Evolutionary conservation across 2,888 invertebrate genomes (phyloP).

Genomic region (Clistopyga incitator): DNA sequence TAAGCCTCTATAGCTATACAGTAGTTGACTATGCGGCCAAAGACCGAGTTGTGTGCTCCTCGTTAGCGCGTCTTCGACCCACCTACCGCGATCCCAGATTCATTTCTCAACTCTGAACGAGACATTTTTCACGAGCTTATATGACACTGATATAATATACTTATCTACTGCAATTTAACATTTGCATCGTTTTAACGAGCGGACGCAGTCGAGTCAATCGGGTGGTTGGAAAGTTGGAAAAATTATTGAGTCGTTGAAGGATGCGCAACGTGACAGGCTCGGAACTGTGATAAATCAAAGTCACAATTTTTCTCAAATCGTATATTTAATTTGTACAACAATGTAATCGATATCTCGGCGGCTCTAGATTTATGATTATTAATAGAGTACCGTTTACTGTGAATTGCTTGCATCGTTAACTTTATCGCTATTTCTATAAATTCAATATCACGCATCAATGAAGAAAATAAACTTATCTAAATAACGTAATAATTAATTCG

Average conservation of each 20-base stretch:
- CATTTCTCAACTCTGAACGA: constrained; percentile 35
- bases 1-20: background rate
- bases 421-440: background rate
- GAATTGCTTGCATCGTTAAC: no score
- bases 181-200: no score
- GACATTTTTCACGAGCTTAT: constrained; percentile 13
- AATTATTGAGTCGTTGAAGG: background rate
- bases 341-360: background rate
- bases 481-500: background rate
- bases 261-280: constrained; percentile 5
- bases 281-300: constrained; percentile 12
- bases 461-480: background rate
- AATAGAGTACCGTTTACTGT: no score
- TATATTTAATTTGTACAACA: background rate
- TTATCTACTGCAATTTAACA: no score
- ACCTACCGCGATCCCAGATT: constrained; percentile 38
- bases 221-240: no score
- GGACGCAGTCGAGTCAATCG: no score
- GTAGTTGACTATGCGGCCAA: constrained; percentile 2
- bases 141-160: constrained; percentile 6
- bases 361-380: no score
- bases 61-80: constrained; percentile 44
- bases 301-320: background rate
- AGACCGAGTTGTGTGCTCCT: constrained; percentile 30
- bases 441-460: background rate